phyloP scores from a whole-genome alignment of 2,113 vertebrate genomes.

The Columbina picui region DNA sequence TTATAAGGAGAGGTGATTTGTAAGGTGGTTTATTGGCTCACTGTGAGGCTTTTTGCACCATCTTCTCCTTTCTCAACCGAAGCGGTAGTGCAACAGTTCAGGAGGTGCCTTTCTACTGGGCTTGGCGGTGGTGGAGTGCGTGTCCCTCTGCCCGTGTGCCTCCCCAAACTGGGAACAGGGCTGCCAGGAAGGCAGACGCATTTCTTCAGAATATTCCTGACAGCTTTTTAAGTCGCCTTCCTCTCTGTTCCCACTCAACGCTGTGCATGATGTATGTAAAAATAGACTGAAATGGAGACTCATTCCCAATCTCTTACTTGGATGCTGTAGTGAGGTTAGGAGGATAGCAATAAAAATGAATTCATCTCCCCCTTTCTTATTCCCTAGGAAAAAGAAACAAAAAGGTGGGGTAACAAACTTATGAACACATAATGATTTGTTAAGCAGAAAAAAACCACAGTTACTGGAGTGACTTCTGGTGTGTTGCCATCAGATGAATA shows the following conservation, averaged over 20 bases:
- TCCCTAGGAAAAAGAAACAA: neutral
- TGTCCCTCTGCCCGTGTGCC: rapidly evolving
- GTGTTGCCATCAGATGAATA: rapidly evolving
- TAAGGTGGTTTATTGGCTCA: neutral
- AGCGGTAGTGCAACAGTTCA: neutral
- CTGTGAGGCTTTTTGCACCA: neutral
- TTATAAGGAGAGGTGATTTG: neutral
- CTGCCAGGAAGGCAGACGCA: neutral
- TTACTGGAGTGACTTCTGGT: neutral
- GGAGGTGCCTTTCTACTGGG: neutral
- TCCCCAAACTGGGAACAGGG: neutral
- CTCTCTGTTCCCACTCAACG: neutral
- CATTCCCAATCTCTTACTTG: neutral
- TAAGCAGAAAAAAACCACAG: neutral
- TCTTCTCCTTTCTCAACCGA: neutral
- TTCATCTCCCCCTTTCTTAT: neutral
- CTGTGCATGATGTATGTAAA: neutral
- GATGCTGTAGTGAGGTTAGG: neutral
- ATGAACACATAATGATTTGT: neutral
- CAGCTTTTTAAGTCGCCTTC: neutral
- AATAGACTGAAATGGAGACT: neutral
- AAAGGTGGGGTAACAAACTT: neutral
- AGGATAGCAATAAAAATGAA: neutral
- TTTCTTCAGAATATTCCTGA: neutral
- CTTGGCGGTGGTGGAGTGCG: rapidly evolving